Conservation (phyloP, 2,888 invertebrate species). For the Linnaemya vulpina region DNA sequence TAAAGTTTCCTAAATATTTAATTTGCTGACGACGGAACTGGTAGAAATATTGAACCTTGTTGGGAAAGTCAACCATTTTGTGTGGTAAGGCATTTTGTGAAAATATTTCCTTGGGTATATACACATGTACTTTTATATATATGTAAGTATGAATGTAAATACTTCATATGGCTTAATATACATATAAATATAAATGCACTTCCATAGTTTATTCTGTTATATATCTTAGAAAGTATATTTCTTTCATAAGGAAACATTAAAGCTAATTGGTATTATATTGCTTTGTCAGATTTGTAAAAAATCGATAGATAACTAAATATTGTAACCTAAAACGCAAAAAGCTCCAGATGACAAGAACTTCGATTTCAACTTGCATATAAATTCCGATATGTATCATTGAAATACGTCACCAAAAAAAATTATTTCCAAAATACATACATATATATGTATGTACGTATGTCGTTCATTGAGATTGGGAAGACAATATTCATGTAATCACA, state of each 20-base stretch:
- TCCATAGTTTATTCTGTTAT: no score
- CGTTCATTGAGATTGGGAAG: no score
- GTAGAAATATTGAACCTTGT: conserved; percentile 55
- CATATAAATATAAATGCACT: no score
- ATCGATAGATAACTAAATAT: background rate
- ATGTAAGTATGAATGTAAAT: background rate
- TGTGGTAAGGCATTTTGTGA: conserved; percentile 63
- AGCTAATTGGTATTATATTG: background rate
- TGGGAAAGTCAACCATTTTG: conserved; percentile 62
- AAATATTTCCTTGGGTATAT: conserved; percentile 50
- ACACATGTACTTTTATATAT: background rate
- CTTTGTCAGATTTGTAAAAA: background rate
- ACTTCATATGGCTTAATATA: background rate
- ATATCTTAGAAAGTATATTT: background rate
- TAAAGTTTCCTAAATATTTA: conserved; percentile 42
- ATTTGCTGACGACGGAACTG: conserved; percentile 62
- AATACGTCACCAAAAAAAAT: no score
- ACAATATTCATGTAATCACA: no score
- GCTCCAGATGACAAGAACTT: no score
- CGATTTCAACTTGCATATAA: no score
- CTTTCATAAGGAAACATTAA: background rate
- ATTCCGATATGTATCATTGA: no score
- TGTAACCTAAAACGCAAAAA: no score
- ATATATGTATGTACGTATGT: background rate
- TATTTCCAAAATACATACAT: background rate